Evolutionary conservation across 2,888 invertebrate genomes (phyloP).

Genomic region (Smittia aterrima): DNA sequence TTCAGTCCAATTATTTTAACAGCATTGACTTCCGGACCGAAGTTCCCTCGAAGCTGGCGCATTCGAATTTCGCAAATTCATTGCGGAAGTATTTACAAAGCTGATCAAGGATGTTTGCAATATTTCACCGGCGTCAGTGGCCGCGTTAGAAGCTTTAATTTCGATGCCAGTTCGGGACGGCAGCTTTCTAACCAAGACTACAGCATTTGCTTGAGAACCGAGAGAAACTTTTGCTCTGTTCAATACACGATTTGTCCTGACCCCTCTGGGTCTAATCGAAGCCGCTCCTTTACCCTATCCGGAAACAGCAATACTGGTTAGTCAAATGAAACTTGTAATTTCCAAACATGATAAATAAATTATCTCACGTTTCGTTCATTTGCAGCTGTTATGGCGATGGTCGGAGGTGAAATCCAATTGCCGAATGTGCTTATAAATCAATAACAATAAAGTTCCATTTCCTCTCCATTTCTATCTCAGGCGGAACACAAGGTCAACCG

Average conservation of each 20-base stretch:
- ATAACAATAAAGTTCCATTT: neutral
- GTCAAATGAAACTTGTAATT: too few relatives aligned
- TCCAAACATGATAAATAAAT: too few relatives aligned
- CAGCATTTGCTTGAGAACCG: constrained; percentile 78
- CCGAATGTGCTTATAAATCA: neutral
- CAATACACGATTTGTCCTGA: constrained; percentile 77
- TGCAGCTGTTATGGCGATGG: neutral
- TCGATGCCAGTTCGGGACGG: constrained; percentile 69
- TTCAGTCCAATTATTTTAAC: constrained; percentile 69
- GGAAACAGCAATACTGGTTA: constrained; percentile 66
- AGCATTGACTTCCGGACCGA: constrained; percentile 73
- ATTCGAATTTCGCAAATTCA: constrained; percentile 77
- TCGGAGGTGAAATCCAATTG: neutral
- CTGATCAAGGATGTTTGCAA: constrained; percentile 53
- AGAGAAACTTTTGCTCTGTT: constrained; percentile 82
- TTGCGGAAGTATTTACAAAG: constrained; percentile 68
- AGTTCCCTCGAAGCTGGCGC: constrained; percentile 75
- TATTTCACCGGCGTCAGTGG: constrained; percentile 68
- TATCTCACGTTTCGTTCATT: neutral
- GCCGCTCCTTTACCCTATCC: constrained; percentile 71
- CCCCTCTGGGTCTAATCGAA: constrained; percentile 66
- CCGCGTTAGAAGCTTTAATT: constrained; percentile 79
- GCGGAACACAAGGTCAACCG: constrained; percentile 62
- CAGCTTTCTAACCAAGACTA: constrained; percentile 88
- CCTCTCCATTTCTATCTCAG: constrained; percentile 44